phyloP scores from a whole-genome alignment of 2,113 vertebrate genomes.

The Prietella phreatophila region DNA sequence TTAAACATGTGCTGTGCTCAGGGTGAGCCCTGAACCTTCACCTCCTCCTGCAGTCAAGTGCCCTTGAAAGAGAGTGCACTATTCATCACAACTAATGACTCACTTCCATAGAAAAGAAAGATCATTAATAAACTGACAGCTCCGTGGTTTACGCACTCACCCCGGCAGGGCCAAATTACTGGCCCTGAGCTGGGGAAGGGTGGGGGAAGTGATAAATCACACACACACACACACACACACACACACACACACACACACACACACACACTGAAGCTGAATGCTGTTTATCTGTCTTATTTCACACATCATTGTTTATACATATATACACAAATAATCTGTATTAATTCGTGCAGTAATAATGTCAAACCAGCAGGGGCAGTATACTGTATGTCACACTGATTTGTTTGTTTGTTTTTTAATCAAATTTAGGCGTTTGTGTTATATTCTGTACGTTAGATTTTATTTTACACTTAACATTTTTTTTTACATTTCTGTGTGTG shows the following conservation, averaged over 20 bases:
- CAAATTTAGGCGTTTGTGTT: too few species aligned
- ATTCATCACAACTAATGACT: conserved; percentile 69
- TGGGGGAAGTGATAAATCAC: conserved; percentile 67
- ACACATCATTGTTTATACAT: too few species aligned
- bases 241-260: background rate
- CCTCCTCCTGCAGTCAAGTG: conserved; percentile 56
- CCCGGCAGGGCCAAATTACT: conserved; percentile 64
- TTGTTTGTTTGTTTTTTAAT: too few species aligned
- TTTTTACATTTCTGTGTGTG: too few species aligned
- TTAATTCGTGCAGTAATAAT: too few species aligned
- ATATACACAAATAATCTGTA: too few species aligned
- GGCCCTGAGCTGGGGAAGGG: conserved; percentile 61
- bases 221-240: background rate
- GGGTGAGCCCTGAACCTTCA: conserved; percentile 57
- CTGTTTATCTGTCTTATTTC: too few species aligned
- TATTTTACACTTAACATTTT: too few species aligned
- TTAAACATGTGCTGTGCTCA: conserved; percentile 58
- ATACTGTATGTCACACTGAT: too few species aligned
- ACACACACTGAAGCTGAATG: background rate
- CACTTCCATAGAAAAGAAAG: conserved; percentile 54
- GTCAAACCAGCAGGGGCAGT: too few species aligned
- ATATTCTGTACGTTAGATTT: too few species aligned
- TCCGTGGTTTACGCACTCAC: conserved; percentile 58
- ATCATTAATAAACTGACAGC: conserved; percentile 66
- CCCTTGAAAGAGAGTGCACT: conserved; percentile 62